Conservation (phyloP, 2,888 invertebrate genomes). For the Temnothorax ravouxi region DNA sequence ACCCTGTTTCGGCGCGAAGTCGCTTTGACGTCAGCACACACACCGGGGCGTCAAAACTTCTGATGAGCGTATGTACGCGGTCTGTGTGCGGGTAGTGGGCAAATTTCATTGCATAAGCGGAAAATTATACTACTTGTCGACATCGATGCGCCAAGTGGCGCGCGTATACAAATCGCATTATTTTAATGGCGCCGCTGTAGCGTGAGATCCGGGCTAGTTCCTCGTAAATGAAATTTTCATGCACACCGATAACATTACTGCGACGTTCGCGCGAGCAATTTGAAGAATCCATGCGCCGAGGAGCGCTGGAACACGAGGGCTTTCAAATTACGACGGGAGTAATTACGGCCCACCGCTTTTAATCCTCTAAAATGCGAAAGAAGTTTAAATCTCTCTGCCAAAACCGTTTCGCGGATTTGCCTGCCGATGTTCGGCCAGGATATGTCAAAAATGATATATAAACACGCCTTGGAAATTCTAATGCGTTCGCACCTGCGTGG, state of each 20-base stretch:
- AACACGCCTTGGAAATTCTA: not conserved
- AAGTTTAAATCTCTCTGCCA: constrained; percentile 20
- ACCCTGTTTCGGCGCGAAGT: constrained; percentile 12
- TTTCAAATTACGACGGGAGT: constrained; percentile 43
- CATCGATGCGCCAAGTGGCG: constrained; percentile 25
- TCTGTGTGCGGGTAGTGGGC: too few relatives aligned
- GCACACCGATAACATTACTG: not conserved
- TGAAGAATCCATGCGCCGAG: constrained; percentile 27
- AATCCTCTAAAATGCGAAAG: constrained; percentile 17
- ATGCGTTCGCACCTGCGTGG: not conserved
- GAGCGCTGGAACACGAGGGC: constrained; percentile 9
- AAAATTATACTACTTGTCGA: constrained; percentile 6
- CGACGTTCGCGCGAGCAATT: not conserved
- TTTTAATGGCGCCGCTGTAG: constrained; percentile 14
- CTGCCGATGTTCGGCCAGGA: not conserved
- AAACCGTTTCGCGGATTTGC: not conserved
- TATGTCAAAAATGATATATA: not conserved
- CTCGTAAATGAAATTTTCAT: constrained; percentile 49
- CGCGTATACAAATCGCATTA: constrained; percentile 25
- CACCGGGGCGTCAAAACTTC: not conserved
- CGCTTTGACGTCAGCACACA: constrained; percentile 22
- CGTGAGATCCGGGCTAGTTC: constrained; percentile 6
- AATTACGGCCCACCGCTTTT: constrained; percentile 18
- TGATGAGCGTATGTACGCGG: too few relatives aligned
- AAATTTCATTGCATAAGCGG: constrained; percentile 12